Evolutionary conservation across 2,113 vertebrate genomes (phyloP).

Genomic region (Scytalopus superciliaris): DNA sequence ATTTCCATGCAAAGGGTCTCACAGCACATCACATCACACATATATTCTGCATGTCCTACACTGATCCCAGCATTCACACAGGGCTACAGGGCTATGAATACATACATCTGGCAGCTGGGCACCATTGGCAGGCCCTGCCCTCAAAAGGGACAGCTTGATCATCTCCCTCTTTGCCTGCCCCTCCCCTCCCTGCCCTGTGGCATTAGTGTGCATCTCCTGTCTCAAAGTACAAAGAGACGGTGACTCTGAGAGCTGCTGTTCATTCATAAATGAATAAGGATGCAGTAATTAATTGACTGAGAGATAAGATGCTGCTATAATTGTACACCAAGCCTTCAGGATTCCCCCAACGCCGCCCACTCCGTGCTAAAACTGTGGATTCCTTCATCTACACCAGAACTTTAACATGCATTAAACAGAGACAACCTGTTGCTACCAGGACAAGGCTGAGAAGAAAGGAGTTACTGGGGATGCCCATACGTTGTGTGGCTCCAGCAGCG

Average conservation of each 20-base stretch:
- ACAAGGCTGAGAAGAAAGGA: not conserved
- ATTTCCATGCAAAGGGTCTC: not conserved
- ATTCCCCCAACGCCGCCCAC: rapidly evolving
- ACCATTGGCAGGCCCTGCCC: not conserved
- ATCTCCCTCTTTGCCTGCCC: not conserved
- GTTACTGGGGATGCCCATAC: not conserved
- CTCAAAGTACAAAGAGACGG: not conserved
- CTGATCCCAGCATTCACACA: not conserved
- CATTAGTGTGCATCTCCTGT: not conserved
- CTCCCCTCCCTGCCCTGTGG: not conserved
- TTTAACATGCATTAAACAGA: not conserved
- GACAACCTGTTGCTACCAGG: not conserved
- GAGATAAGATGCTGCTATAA: not conserved
- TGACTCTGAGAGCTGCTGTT: not conserved
- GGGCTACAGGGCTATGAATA: not conserved
- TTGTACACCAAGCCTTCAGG: not conserved
- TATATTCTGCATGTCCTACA: not conserved
- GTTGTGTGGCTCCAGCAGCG: rapidly evolving
- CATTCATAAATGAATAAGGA: not conserved
- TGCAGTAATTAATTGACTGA: not conserved
- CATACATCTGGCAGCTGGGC: not conserved
- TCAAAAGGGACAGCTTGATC: not conserved
- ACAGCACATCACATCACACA: not conserved
- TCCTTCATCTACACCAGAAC: not conserved
- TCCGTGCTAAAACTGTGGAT: not conserved